These are phyloP conservation scores for Macaria liturata DNA, from an alignment of 2,888 invertebrate genomes.

Conservation along the genomic window DNA sequence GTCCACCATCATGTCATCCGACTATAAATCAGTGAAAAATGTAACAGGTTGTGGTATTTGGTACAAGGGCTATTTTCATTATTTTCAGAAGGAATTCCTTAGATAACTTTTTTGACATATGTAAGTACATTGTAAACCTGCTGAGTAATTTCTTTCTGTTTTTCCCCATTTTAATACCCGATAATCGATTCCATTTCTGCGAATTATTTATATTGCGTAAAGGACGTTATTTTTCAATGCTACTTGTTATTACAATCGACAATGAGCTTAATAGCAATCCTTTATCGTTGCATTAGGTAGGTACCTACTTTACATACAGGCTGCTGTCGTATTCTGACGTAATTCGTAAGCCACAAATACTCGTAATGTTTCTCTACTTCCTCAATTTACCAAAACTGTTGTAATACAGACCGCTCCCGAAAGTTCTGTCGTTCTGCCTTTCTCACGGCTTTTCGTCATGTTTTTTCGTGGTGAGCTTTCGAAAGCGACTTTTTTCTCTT, in stretches of 20 bases:
- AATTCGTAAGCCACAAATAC: too few relatives aligned
- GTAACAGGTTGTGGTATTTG: too few relatives aligned
- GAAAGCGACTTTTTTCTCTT: slow-evolving; percentile 45
- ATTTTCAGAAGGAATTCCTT: too few relatives aligned
- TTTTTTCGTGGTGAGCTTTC: slow-evolving; percentile 35
- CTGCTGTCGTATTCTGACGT: slow-evolving; percentile 8
- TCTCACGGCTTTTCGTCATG: slow-evolving; percentile 28
- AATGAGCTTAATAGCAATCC: slow-evolving; percentile 4
- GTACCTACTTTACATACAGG: background rate
- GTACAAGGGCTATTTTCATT: too few relatives aligned
- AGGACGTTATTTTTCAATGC: slow-evolving; percentile 1
- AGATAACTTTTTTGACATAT: too few relatives aligned
- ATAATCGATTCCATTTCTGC: too few relatives aligned
- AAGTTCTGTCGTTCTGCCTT: slow-evolving; percentile 9
- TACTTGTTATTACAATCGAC: background rate
- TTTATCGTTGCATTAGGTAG: slow-evolving; percentile 1
- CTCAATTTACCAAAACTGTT: slow-evolving; percentile 3
- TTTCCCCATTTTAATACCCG: too few relatives aligned
- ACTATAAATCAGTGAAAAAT: too few relatives aligned
- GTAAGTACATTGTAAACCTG: too few relatives aligned
- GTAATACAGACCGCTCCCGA: slow-evolving; percentile 8
- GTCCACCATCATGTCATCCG: too few relatives aligned
- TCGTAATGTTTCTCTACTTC: slow-evolving; percentile 1
- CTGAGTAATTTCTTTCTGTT: too few relatives aligned
- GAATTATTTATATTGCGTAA: background rate